Conservation (phyloP, 2,113 vertebrate genomes). For the Ariopsis seemanni region DNA sequence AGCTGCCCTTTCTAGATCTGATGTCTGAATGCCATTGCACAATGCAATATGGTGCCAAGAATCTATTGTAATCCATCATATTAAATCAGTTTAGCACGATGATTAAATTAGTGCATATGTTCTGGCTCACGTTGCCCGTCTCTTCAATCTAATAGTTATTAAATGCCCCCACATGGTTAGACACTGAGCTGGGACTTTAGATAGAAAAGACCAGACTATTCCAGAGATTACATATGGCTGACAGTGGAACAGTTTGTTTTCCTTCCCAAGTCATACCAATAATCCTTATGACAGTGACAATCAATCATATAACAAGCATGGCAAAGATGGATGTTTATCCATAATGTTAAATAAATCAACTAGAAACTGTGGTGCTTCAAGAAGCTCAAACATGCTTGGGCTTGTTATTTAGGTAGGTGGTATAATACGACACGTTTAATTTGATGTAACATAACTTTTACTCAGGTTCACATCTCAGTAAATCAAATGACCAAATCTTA, state of each 20-base stretch:
- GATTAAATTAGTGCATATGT: slow-evolving; percentile 74
- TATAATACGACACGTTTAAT: slow-evolving; percentile 2
- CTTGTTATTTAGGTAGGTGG: neutral
- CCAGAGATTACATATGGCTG: slow-evolving; percentile 53
- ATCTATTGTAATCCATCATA: slow-evolving; percentile 63
- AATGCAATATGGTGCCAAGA: slow-evolving; percentile 52
- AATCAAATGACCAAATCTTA: neutral
- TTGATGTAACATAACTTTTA: neutral
- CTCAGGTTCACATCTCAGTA: neutral
- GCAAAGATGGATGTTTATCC: slow-evolving; percentile 24
- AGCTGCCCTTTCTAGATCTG: slow-evolving; percentile 26
- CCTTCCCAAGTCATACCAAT: slow-evolving; percentile 38
- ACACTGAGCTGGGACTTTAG: slow-evolving; percentile 31
- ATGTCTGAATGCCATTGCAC: slow-evolving; percentile 26
- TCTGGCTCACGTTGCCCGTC: slow-evolving; percentile 72
- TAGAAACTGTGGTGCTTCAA: neutral
- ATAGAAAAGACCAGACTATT: slow-evolving; percentile 10
- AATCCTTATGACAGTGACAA: slow-evolving; percentile 69
- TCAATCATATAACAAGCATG: slow-evolving; percentile 57
- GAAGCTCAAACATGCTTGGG: neutral
- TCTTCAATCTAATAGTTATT: slow-evolving; percentile 67
- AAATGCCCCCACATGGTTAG: slow-evolving; percentile 66
- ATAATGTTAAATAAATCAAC: slow-evolving; percentile 28
- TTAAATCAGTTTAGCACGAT: slow-evolving; percentile 69
- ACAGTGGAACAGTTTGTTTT: slow-evolving; percentile 35